Percentiles rank a stretch among this genome's conserved stretches.
Evolutionary conservation across 2,888 invertebrate species (phyloP).

Genomic region (Adela reaumurella): DNA sequence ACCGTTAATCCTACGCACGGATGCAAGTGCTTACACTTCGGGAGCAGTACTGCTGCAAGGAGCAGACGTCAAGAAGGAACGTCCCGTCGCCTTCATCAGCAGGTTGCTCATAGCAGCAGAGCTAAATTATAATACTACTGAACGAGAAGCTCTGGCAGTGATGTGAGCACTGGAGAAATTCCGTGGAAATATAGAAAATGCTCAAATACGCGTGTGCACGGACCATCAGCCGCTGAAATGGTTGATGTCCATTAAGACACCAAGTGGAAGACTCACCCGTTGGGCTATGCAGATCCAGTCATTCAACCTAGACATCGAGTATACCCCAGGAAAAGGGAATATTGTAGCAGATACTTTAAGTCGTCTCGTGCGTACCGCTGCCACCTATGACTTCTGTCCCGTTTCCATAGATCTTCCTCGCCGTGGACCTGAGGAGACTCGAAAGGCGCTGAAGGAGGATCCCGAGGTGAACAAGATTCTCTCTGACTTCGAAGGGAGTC

Average conservation of each 20-base stretch:
- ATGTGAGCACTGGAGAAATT: conserved; percentile 9
- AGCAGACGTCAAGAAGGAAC: conserved; percentile 9
- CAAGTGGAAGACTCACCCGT: conserved; percentile 26
- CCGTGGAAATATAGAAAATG: conserved; percentile 20
- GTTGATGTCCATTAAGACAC: conserved; percentile 28
- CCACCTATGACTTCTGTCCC: conserved; percentile 10
- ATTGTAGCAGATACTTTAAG: conserved; percentile 26
- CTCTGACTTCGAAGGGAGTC: conserved; percentile 10
- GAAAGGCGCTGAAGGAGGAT: conserved; percentile 11
- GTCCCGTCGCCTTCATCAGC: conserved; percentile 16
- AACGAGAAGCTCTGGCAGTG: conserved; percentile 24
- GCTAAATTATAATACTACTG: conserved; percentile 26
- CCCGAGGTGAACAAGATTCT: conserved; percentile 13
- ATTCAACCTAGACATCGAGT: conserved; percentile 21
- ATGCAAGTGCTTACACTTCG: conserved; percentile 18
- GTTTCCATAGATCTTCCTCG: conserved; percentile 11
- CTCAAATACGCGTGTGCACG: conserved; percentile 23
- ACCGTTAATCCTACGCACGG: conserved; percentile 19
- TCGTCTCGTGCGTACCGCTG: conserved; percentile 5
- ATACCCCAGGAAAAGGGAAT: conserved; percentile 22
- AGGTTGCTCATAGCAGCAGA: conserved; percentile 17
- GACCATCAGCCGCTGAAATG: conserved; percentile 37
- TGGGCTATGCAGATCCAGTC: conserved; percentile 28
- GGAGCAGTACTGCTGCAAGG: conserved; percentile 18
- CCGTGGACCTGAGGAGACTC: conserved; percentile 6